These are phyloP conservation scores for Luperina testacea DNA, from an alignment of 2,888 invertebrate genomes.

Conservation along the genomic window DNA sequence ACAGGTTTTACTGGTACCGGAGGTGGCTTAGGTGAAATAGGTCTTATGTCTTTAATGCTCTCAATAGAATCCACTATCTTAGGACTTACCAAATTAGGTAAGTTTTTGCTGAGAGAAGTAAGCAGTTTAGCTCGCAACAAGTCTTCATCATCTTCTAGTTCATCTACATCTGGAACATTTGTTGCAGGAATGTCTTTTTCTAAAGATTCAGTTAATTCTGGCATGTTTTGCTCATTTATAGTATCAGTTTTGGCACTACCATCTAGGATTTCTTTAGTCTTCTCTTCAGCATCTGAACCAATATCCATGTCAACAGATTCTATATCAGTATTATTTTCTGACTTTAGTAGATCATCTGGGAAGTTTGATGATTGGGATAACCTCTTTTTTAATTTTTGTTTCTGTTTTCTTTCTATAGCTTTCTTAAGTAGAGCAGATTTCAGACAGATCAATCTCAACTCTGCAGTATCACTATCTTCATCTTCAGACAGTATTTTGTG, in stretches of 20 bases:
- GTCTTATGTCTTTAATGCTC: conserved; percentile 57
- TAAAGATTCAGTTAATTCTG: conserved; percentile 27
- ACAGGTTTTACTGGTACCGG: conserved; percentile 45
- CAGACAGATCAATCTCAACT: conserved; percentile 92
- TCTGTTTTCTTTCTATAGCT: conserved; percentile 90
- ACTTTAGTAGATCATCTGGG: conserved; percentile 77
- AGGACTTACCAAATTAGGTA: conserved; percentile 82
- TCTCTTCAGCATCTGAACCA: conserved; percentile 85
- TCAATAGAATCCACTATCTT: conserved; percentile 70
- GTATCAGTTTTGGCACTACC: conserved; percentile 56
- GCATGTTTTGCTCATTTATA: conserved; percentile 28
- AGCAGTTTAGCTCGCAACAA: conserved; percentile 90
- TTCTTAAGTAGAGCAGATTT: conserved; percentile 92
- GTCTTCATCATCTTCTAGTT: conserved; percentile 91
- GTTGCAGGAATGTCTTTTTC: conserved; percentile 52
- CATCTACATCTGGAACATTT: conserved; percentile 74
- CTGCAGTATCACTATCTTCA: conserved; percentile 91
- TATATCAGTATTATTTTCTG: conserved; percentile 85
- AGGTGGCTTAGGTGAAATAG: conserved; percentile 51
- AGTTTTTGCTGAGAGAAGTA: conserved; percentile 90
- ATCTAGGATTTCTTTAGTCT: conserved; percentile 72
- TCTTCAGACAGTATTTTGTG: conserved; percentile 81
- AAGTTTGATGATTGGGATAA: conserved; percentile 80
- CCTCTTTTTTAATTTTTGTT: conserved; percentile 82
- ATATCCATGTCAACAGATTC: conserved; percentile 90